Percentiles rank a stretch among this genome's conserved stretches.
Conservation (phyloP, 2,888 invertebrate genomes). For the Argyresthia goedartella region DNA sequence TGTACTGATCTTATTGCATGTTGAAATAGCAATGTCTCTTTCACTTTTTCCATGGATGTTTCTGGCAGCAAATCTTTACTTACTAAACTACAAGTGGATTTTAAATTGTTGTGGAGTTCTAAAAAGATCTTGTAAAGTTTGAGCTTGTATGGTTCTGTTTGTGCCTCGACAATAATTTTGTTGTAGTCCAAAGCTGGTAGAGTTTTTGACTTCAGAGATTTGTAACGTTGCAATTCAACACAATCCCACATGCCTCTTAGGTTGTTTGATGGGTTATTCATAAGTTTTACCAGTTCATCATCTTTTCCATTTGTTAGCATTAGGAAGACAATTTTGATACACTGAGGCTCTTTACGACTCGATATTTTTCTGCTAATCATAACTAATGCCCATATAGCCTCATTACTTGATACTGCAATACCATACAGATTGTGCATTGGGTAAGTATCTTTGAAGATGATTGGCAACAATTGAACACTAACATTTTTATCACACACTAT, state of each 20-base stretch:
- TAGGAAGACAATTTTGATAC: constrained; percentile 33
- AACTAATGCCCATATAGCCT: constrained; percentile 26
- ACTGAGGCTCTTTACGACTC: constrained; percentile 30
- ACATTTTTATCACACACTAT: constrained; percentile 12
- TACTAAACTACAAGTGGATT: constrained; percentile 22
- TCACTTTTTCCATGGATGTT: constrained; percentile 28
- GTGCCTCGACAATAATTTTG: constrained; percentile 24
- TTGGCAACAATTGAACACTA: constrained; percentile 18
- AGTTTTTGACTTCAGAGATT: constrained; percentile 31
- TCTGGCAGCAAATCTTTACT: constrained; percentile 26
- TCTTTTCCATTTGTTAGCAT: constrained; percentile 13
- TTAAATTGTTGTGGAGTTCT: constrained; percentile 25
- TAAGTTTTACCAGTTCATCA: constrained; percentile 12
- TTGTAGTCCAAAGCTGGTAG: constrained; percentile 21
- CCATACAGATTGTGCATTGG: constrained; percentile 30
- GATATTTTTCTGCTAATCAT: constrained; percentile 31
- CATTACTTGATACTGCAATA: constrained; percentile 31
- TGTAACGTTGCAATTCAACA: constrained; percentile 39
- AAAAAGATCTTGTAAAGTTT: constrained; percentile 41
- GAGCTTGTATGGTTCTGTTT: constrained; percentile 31
- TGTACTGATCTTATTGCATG: constrained; percentile 30
- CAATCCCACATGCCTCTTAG: constrained; percentile 42
- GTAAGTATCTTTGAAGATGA: constrained; percentile 30
- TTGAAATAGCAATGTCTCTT: constrained; percentile 33
- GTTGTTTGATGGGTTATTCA: constrained; percentile 33